These are phyloP conservation scores for Ophthalmolycus amberensis DNA, from an alignment of 2,113 vertebrate species.

Conservation along the genomic window DNA sequence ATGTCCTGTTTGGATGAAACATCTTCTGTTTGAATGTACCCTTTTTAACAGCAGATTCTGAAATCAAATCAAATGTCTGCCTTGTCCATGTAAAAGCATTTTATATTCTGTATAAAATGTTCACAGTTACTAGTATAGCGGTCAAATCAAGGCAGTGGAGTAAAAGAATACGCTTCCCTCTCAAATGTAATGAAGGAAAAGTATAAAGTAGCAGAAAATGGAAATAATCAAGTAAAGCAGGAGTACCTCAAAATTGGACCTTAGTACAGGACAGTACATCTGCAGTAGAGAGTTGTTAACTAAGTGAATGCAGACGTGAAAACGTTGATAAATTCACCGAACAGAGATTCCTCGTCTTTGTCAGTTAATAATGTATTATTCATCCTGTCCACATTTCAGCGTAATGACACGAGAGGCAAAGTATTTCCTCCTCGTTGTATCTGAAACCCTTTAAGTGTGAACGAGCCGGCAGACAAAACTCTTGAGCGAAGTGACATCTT, in stretches of 20 bases:
- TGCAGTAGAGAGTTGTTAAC: background rate
- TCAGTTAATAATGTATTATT: background rate
- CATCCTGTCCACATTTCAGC: background rate
- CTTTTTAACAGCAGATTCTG: background rate
- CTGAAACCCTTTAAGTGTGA: background rate
- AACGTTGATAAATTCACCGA: background rate
- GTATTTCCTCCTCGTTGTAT: background rate
- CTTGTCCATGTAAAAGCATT: background rate
- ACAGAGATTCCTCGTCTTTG: background rate
- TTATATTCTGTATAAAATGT: background rate
- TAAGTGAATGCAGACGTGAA: background rate
- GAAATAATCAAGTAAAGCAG: background rate
- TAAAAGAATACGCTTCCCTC: background rate
- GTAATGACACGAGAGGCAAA: background rate
- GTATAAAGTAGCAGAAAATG: background rate
- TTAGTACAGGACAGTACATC: too few species aligned
- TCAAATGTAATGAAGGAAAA: background rate
- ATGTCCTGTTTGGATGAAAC: background rate
- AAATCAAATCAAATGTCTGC: background rate
- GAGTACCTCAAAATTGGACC: background rate
- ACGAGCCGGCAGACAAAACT: background rate
- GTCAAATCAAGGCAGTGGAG: background rate
- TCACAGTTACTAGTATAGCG: background rate
- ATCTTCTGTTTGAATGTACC: background rate
- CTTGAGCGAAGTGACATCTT: conserved; percentile 64